These are phyloP conservation scores for Neomorphus geoffroyi DNA, from an alignment of 2,797 vertebrate species.

Conservation along the genomic window DNA sequence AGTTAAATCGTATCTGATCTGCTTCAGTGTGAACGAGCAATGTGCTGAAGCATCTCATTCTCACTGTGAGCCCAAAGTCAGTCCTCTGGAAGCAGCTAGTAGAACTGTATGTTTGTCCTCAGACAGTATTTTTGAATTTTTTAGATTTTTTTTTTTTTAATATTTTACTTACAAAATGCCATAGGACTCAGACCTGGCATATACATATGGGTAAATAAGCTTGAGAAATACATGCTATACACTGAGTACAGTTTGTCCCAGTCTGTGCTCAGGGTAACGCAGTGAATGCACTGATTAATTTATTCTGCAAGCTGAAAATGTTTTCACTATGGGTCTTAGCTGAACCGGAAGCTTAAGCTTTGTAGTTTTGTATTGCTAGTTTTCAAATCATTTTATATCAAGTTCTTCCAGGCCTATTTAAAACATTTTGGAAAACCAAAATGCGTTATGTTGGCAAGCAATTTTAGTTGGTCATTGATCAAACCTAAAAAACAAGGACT, in stretches of 20 bases:
- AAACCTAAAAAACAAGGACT: neutral
- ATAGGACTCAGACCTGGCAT: neutral
- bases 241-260: neutral
- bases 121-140: neutral
- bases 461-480: neutral
- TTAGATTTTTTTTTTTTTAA: neutral
- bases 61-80: constrained; percentile 7
- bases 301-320: constrained; percentile 40
- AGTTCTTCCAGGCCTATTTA: neutral
- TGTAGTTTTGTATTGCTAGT: neutral
- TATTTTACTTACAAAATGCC: constrained; percentile 18
- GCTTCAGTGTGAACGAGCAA: neutral
- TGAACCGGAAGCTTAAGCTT: constrained; percentile 29
- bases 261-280: neutral
- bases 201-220: neutral
- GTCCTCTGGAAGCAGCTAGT: neutral
- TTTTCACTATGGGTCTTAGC: constrained; percentile 30
- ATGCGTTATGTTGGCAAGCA: neutral
- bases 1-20: neutral
- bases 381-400: neutral
- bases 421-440: neutral
- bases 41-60: neutral
- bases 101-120: neutral
- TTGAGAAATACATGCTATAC: neutral
- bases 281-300: constrained; percentile 4